Evolutionary conservation across 2,888 invertebrate genomes (phyloP).

Genomic region (Hemithea aestivaria): DNA sequence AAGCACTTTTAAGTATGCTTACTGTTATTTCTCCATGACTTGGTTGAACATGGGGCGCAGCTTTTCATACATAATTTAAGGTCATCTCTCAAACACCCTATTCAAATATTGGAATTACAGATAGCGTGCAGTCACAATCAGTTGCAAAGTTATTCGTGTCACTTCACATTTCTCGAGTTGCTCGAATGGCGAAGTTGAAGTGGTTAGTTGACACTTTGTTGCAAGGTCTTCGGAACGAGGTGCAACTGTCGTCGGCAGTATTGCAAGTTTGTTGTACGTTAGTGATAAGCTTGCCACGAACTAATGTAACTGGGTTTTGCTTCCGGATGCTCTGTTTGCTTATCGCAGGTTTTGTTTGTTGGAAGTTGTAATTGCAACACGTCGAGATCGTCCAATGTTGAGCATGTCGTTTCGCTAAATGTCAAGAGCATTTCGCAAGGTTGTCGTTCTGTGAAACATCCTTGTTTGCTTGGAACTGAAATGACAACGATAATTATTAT

Average conservation of each 20-base stretch:
- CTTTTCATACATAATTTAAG: too few species aligned
- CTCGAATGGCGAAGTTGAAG: slow-evolving; percentile 47
- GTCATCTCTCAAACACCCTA: too few species aligned
- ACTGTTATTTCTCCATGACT: too few species aligned
- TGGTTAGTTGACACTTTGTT: slow-evolving; percentile 63
- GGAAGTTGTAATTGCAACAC: too few species aligned
- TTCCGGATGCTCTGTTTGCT: slow-evolving; percentile 26
- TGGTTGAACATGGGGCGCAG: too few species aligned
- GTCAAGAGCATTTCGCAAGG: background rate
- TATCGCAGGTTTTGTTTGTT: slow-evolving; percentile 17
- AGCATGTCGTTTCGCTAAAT: too few species aligned
- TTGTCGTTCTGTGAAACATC: too few species aligned
- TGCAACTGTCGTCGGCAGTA: slow-evolving; percentile 45
- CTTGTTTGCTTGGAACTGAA: too few species aligned
- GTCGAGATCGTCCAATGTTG: too few species aligned
- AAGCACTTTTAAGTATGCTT: too few species aligned
- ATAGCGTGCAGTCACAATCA: slow-evolving; percentile 33
- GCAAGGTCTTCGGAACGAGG: slow-evolving; percentile 55
- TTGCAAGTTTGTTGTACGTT: slow-evolving; percentile 42
- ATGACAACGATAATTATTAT: background rate
- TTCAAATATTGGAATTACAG: background rate
- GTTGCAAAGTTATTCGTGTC: slow-evolving; percentile 56
- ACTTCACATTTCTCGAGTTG: slow-evolving; percentile 46
- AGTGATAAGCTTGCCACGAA: slow-evolving; percentile 38
- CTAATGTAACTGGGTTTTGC: slow-evolving; percentile 30